Base-by-base conservation (phyloP, 2,888 invertebrate genomes). In the Dilophus febrilis region DNA sequence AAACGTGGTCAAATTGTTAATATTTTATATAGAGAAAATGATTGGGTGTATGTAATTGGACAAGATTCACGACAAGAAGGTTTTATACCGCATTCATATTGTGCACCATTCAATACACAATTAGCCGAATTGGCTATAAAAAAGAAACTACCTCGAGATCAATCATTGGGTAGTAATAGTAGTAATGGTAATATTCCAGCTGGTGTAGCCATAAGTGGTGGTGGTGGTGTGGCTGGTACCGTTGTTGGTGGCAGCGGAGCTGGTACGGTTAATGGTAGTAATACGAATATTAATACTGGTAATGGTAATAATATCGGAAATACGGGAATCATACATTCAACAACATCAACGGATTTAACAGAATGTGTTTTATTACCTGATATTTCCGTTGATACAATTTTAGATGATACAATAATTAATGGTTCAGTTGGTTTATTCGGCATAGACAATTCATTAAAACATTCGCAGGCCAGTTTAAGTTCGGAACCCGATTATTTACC, bases 1-100 rank as follows among this genome's bases (percentile, higher is more conserved):
- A 82, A 80, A 61, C 70, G 91, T 38, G 92, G 94, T 38, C 87
- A 86, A 71, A 77, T 88, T 54, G 91, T 92, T n/a, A 88, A 90
- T 64, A 81, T 92, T 45, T 64, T 94, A 45, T 94, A 94, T 61
- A 72, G 90, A 49, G 94, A 94, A 61, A 91, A 92, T 56, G 92
- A 94, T 62, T 94, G 94, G 94, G 90, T 91, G 8, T 94, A 94
- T 64, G 91, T 94, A 2, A 87, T 92, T 55, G 81, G 86, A 3
- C 80, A 86, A 35, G 87, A 87, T 51, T 83, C 86, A 14, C 70
- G 87, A 38, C 77, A 84, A 54, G 91, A 94, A 60, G 94, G 94
- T 1, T 94, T 92, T 54, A 90, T 94, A 50, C 94, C 94, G 2
- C 85, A 87, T 57, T 87, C 88, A 0, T 92, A 91, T 58, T 90